A percentile compares a stretch with the other conserved stretches of the same genome.
These are phyloP conservation scores for Antennarius maculatus DNA, from an alignment of 2,797 vertebrate genomes.

Conservation along the genomic window DNA sequence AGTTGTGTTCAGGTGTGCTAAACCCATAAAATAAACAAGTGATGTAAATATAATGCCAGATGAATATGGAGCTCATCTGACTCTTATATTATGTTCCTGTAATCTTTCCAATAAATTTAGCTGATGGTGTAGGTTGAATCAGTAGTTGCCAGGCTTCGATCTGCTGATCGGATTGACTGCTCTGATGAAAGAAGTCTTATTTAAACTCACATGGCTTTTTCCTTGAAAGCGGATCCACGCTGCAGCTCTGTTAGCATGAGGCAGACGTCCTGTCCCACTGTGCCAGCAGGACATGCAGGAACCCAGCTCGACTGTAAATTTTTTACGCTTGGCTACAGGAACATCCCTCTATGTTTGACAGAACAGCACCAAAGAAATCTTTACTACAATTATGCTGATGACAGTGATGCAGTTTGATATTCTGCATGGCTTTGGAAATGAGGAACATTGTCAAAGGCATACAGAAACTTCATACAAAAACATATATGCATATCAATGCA, in stretches of 20 bases:
- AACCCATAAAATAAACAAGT: too few relatives aligned
- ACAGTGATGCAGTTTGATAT: constrained; percentile 48
- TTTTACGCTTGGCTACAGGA: constrained; percentile 49
- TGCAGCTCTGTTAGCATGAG: constrained; percentile 14
- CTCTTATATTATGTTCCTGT: neutral
- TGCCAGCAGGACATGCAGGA: constrained; percentile 41
- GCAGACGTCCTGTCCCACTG: constrained; percentile 27
- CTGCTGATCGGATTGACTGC: neutral
- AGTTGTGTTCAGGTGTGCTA: neutral
- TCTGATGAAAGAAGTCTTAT: neutral
- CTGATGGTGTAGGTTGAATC: neutral
- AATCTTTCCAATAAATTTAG: neutral
- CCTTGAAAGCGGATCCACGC: constrained; percentile 30
- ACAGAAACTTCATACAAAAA: neutral
- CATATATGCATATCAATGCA: constrained; percentile 17
- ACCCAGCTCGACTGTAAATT: constrained; percentile 54
- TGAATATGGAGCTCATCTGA: neutral
- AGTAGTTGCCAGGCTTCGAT: neutral
- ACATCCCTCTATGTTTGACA: constrained; percentile 33
- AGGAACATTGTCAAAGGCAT: constrained; percentile 20
- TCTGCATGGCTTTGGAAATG: constrained; percentile 19
- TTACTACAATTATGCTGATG: constrained; percentile 33
- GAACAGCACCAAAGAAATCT: constrained; percentile 35
- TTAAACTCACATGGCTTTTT: constrained; percentile 23
- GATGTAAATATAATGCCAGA: too few relatives aligned